These are phyloP conservation scores for Eira barbara DNA, from an alignment of 2,113 vertebrate genomes.

Conservation along the genomic window DNA sequence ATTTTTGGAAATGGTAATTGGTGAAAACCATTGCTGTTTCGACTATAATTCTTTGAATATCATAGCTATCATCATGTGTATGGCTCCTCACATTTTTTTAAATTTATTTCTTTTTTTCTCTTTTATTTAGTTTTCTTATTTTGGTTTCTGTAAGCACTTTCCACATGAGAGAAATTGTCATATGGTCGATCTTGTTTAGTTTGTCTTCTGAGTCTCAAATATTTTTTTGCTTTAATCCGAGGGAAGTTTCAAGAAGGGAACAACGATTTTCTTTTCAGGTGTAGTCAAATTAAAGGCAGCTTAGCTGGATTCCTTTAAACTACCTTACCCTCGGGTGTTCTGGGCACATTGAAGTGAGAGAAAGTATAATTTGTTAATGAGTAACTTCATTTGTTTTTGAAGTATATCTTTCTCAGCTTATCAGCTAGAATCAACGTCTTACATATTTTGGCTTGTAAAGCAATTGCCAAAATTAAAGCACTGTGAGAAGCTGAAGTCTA, in stretches of 20 bases:
- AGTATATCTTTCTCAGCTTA: not conserved
- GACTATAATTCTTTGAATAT: not conserved
- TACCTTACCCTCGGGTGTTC: not conserved
- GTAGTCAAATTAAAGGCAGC: not conserved
- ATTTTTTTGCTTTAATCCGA: not conserved
- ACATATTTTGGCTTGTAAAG: not conserved
- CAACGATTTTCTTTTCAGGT: not conserved
- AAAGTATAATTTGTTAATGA: not conserved
- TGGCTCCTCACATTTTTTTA: not conserved
- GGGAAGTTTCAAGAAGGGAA: not conserved
- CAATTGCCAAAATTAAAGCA: not conserved
- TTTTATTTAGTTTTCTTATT: not conserved
- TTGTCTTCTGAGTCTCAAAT: not conserved
- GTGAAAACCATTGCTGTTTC: not conserved
- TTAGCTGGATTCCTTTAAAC: not conserved
- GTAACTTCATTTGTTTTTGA: not conserved
- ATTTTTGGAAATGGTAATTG: not conserved
- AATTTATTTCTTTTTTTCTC: not conserved
- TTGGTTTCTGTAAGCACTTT: slow-evolving; percentile 2
- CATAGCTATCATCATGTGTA: not conserved
- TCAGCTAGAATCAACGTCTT: not conserved
- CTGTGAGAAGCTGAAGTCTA: not conserved
- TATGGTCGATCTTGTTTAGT: not conserved
- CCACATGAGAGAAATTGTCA: not conserved
- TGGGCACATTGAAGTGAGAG: not conserved